Percentiles rank a stretch among this genome's conserved stretches.
phyloP scores from a whole-genome alignment of 64 coral and sea anemone genomes.

The Dendronephthya gigantea region DNA sequence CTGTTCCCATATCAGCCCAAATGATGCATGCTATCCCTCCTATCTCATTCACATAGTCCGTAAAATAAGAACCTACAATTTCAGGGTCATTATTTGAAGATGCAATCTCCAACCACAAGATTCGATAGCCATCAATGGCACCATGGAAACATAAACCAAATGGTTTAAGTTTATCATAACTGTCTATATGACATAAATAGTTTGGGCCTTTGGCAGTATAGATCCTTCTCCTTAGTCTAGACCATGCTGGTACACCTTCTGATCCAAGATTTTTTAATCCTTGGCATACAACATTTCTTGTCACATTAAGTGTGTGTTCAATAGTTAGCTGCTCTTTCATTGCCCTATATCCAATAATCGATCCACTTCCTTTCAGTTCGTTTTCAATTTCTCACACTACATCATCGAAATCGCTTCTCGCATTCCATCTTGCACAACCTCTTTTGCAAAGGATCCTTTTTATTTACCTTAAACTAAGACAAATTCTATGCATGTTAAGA shows the following conservation, averaged over 20 bases:
- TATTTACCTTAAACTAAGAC: slow-evolving; percentile 39
- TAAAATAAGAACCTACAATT: neutral
- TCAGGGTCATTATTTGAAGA: slow-evolving; percentile 45
- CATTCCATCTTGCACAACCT: slow-evolving; percentile 21
- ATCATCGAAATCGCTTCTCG: slow-evolving; percentile 11
- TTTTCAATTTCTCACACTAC: slow-evolving; percentile 30
- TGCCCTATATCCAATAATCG: slow-evolving; percentile 49
- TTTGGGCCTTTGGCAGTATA: slow-evolving; percentile 40
- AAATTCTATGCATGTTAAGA: slow-evolving; percentile 43
- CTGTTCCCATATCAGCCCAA: neutral
- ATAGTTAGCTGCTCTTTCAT: too few relatives aligned
- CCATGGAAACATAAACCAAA: slow-evolving; percentile 28
- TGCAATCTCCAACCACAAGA: slow-evolving; percentile 49
- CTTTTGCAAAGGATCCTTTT: slow-evolving; percentile 45
- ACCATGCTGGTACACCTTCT: slow-evolving; percentile 38
- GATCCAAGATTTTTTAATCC: slow-evolving; percentile 48
- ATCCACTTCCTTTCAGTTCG: slow-evolving; percentile 50
- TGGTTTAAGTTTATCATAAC: slow-evolving; percentile 29
- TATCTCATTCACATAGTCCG: neutral
- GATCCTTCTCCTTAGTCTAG: slow-evolving; percentile 29
- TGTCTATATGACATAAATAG: slow-evolving; percentile 32
- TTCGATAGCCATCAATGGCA: slow-evolving; percentile 33
- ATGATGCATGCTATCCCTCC: neutral
- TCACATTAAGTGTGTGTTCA: slow-evolving; percentile 26
- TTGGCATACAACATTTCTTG: slow-evolving; percentile 41